A percentile compares a stretch with the other conserved stretches of the same genome.
Evolutionary conservation across 1,140 invertebrate genomes (phyloP).

Genomic region (Dendroctonus valens): DNA sequence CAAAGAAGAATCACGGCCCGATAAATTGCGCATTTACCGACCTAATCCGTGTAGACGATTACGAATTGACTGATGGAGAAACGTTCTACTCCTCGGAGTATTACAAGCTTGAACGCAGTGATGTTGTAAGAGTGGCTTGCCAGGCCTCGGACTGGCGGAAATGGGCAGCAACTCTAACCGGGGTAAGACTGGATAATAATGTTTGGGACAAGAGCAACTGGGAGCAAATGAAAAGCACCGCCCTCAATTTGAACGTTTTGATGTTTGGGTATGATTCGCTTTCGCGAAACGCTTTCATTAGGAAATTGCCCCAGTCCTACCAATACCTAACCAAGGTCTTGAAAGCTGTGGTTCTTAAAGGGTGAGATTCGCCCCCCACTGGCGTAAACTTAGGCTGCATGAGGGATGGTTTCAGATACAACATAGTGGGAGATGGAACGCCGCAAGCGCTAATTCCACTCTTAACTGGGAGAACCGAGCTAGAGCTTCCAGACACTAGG

Average conservation of each 20-base stretch:
- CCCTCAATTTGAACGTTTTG: constrained; percentile 70
- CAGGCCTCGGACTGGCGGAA: constrained; percentile 43
- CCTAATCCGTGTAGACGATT: constrained; percentile 62
- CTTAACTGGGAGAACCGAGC: constrained; percentile 83
- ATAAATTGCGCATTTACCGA: constrained; percentile 61
- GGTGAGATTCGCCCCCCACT: constrained; percentile 47
- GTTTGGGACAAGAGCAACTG: constrained; percentile 53
- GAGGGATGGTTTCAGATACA: constrained; percentile 49
- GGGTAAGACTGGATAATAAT: constrained; percentile 55
- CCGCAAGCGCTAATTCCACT: constrained; percentile 91
- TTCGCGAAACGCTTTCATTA: constrained; percentile 80
- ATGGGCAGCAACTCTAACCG: constrained; percentile 61
- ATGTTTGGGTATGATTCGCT: constrained; percentile 92
- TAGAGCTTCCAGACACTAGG: constrained; percentile 83
- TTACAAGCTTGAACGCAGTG: constrained; percentile 62
- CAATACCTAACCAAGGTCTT: constrained; percentile 70
- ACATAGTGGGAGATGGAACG: constrained; percentile 93
- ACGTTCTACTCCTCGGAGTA: constrained; percentile 56
- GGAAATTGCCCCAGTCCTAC: constrained; percentile 81
- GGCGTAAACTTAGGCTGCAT: neutral
- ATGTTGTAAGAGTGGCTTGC: constrained; percentile 58
- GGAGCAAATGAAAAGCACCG: constrained; percentile 54
- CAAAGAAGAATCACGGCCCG: constrained; percentile 52
- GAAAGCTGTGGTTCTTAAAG: constrained; percentile 69
- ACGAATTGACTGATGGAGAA: constrained; percentile 52